Conservation (phyloP, 2,888 invertebrate genomes). For the Drosophila rubida region DNA sequence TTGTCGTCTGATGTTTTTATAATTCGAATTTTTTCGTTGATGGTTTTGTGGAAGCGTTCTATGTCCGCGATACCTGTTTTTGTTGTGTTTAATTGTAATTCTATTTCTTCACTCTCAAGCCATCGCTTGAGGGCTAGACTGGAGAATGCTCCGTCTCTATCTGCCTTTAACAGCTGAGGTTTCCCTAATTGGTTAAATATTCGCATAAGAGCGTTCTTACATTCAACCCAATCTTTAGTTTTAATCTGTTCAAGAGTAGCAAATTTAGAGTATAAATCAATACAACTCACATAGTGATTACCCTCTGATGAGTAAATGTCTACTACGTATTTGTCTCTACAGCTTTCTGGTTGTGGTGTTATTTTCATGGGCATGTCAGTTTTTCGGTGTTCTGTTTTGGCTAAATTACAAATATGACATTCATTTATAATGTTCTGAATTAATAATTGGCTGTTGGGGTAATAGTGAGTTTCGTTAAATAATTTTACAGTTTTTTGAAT, state of each 20-base stretch:
- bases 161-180: conserved; percentile 1
- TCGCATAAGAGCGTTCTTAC: neutral
- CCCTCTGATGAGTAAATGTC: conserved; percentile 6
- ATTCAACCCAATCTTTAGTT: neutral
- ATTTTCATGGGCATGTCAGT: conserved; percentile 3
- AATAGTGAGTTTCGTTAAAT: conserved; percentile 13
- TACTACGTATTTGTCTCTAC: conserved; percentile 2
- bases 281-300: neutral
- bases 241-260: neutral
- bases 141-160: conserved; percentile 14
- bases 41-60: neutral
- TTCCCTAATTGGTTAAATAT: neutral
- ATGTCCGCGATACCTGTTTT: conserved; percentile 4
- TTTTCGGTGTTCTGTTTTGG: neutral
- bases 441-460: conserved; percentile 15
- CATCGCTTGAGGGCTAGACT: conserved; percentile 2
- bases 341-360: neutral
- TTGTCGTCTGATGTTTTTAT: neutral
- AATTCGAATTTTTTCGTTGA: neutral
- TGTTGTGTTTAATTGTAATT: conserved; percentile 4
- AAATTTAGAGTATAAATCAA: neutral
- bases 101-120: conserved; percentile 7
- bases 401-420: conserved; percentile 3
- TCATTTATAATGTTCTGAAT: conserved; percentile 23
- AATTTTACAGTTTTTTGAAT: conserved; percentile 21